Base-by-base conservation (phyloP, 2,888 invertebrate genomes). In the Baronia brevicornis region DNA sequence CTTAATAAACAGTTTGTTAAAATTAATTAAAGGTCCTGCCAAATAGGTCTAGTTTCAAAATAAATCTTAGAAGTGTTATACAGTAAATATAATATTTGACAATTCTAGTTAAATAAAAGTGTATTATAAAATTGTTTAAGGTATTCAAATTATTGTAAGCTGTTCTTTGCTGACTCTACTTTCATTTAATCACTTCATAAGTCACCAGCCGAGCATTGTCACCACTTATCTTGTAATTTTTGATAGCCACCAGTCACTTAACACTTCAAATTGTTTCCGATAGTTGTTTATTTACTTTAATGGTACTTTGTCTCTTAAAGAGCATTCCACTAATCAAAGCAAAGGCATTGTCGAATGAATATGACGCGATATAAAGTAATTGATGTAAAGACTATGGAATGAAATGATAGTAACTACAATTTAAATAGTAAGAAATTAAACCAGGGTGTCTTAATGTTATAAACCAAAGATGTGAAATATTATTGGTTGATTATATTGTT, bases 171-270 rank as follows among this genome's bases (percentile, higher is more conserved):
- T 49, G 59, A 54, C 68, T 33, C 51, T 75, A 64, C 71, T 38
- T 50, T 46, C 44, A 62, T 63, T 61, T 73, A 78, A 80, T 74
- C 77, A 64, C 79, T 79, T 84, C 84, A 79, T 84, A 84, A 78
- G 78, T 84, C 74, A 84, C 79, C 51, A 47, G 53, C 41, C 55
- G 47, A 57, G 67, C 72, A 71, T 80, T 80, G 79, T 78, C 64
- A 55, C 44, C 43, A 46, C 50, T 73, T 80, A 84, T 84, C 84
- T 61, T 44, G 74, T 84, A 84, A 84, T 84, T 82, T 82, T 79
- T 82, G 84, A 84, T 84, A 80, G 68, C 61, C 71, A 66, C 67
- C 54, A 71, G 72, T 71, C 78, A 84, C 82, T 84, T 84, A 79
- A 79, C 82, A 79, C 80, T 74, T 70, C 62, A 69, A 73, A 79